Conservation (phyloP, 2,888 invertebrate genomes). For the Ethmia dodecea region DNA sequence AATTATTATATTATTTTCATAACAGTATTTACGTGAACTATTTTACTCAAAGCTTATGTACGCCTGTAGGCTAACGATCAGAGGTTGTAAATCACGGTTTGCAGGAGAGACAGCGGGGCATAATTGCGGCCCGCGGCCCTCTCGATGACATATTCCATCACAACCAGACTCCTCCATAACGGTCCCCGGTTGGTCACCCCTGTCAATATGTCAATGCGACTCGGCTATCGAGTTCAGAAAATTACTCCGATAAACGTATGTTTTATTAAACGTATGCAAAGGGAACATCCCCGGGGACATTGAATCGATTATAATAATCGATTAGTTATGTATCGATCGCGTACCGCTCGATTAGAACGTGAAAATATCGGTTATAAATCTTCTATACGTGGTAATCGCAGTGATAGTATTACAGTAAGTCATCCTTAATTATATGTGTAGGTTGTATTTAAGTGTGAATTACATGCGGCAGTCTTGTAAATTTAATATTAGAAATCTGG, state of each 20-base stretch:
- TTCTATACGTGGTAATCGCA: conserved; percentile 11
- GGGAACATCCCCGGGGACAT: conserved; percentile 55
- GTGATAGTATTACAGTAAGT: conserved; percentile 11
- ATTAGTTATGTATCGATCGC: conserved; percentile 34
- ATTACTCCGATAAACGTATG: conserved; percentile 54
- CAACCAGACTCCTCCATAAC: conserved; percentile 41
- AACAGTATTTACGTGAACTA: conserved; percentile 32
- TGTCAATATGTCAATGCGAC: conserved; percentile 66
- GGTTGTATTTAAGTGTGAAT: conserved; percentile 16
- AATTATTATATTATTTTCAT: conserved; percentile 23
- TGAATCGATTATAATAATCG: conserved; percentile 62
- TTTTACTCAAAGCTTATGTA: conserved; percentile 44
- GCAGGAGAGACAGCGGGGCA: conserved; percentile 37
- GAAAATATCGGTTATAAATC: conserved; percentile 16
- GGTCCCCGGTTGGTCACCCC: conserved; percentile 31
- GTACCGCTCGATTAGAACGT: conserved; percentile 32
- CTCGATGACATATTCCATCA: conserved; percentile 69
- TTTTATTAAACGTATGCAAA: conserved; percentile 62
- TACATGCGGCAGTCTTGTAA: conserved; percentile 14
- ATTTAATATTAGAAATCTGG: conserved; percentile 15
- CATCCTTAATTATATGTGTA: conserved; percentile 13
- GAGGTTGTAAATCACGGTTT: conserved; percentile 52
- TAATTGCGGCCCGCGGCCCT: conserved; percentile 56
- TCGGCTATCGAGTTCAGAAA: conserved; percentile 59
- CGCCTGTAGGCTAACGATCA: conserved; percentile 48